These are phyloP conservation scores for Gephyroberyx darwinii DNA, from an alignment of 2,797 vertebrate genomes.

Conservation along the genomic window DNA sequence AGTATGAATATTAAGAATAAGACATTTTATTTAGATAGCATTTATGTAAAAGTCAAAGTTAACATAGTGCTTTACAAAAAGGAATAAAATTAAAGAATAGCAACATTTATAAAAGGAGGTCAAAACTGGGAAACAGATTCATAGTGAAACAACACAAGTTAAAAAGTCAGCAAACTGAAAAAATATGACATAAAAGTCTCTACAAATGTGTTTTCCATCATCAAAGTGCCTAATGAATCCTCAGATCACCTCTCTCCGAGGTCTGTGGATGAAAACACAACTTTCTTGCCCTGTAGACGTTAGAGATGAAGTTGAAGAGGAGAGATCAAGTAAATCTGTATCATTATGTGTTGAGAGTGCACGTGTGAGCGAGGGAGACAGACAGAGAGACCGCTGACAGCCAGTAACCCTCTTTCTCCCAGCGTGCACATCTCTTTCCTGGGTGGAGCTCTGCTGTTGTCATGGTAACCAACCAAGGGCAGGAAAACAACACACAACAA, in stretches of 20 bases:
- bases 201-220: not conserved
- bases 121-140: too few relatives aligned
- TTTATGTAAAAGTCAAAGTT: too few relatives aligned
- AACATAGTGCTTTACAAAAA: too few relatives aligned
- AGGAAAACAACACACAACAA: conserved; percentile 25
- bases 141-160: not conserved
- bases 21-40: too few relatives aligned
- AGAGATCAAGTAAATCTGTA: conserved; percentile 13
- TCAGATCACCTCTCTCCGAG: not conserved
- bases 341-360: conserved; percentile 44
- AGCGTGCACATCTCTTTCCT: conserved; percentile 67
- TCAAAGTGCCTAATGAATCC: not conserved
- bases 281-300: not conserved
- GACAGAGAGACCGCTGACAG: conserved; percentile 68
- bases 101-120: too few relatives aligned
- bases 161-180: not conserved
- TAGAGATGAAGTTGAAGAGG: not conserved
- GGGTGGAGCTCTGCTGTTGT: conserved; percentile 76
- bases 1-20: too few relatives aligned
- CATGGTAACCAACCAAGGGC: conserved; percentile 59
- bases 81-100: too few relatives aligned
- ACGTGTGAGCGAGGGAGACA: conserved; percentile 26
- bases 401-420: conserved; percentile 77
- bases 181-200: not conserved
- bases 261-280: not conserved